Evolutionary conservation across 2,888 invertebrate species (phyloP), one percentile per base, ranked within the genome.

Genomic region (Hypercompe scribonia): DNA sequence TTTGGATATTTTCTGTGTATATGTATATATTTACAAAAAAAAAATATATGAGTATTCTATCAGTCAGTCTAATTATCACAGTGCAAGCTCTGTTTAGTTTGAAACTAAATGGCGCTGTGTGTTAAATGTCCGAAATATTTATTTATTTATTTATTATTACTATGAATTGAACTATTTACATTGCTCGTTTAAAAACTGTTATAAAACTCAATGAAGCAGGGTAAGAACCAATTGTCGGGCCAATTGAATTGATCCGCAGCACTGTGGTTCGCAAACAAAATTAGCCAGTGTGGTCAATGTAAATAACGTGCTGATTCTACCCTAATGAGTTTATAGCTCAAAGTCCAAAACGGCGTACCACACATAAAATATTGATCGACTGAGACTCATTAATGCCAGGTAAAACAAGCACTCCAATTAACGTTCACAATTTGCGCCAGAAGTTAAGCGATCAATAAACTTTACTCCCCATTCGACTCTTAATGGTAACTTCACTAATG

Each of bases 241-340:
- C 79, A 75, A 81, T 76, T 69, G 54, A 70, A 70, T 78, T 68
- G 75, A 67, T 50, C 73, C 70, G 54, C 69, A 73, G 39, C 69
- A 54, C 66, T 70, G 72, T 36, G 66, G 68, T 61, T 71, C 72
- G 74, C 75, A 73, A 82, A 83, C 83, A 74, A 83, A 81, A 83
- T 81, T 74, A 75, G 58, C 72, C 76, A 65, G 54, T 82, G 72
- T 80, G 74, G 76, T 74, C 67, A 76, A 68, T 39, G 68, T 68
- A 72, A 73, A 73, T 61, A 69, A 42, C 65, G 33, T 65, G 34
- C 73, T 69, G 61, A 69, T 69, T 58, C 70, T 70, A 73, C 66
- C 63, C 63, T 70, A 73, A 73, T 70, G 70, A 73, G 65, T 69
- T 65, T 61, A 61, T 28, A 70, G 66, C 61, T 63, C 31, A 58